Evolutionary conservation across 92 coral and sea anemone genomes (phyloP), one percentile per base, ranked within the genome.

Genomic region (Phenganax subtilis): DNA sequence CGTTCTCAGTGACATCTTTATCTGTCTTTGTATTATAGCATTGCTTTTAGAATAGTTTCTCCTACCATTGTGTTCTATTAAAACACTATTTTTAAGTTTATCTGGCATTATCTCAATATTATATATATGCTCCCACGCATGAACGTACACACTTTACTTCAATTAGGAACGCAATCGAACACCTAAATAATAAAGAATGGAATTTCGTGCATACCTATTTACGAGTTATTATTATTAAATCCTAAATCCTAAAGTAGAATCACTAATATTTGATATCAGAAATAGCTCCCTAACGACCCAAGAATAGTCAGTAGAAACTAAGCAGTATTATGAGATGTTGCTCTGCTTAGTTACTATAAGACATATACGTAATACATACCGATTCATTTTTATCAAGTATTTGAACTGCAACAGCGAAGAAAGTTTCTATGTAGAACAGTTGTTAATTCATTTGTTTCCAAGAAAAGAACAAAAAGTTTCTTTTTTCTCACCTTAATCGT

Each of bases 31-130:
- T 64, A 20, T 8, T 44, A 12, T 25, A 14, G 20, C 25, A 64
- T 64, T 64, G 70, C 20, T 30, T 17, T 64, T 28, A 64, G 30
- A 64, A 17, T n/a, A 64, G 0, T 30, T 64, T 64, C 70, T 64
- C 47, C 12, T 17, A 64, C 31, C 70, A 64, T 64, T 64, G 70
- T 64, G 8, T 64, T 8, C 70, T 37, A 37, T 37, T 37, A 37
- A 37, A 37, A 37, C 47, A 37, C 47, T 64, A 64, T 64, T 64
- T 64, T 20, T 20, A 64, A 28, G 31, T 64, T 64, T 20, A 64
- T 64, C 70, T 64, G 70, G 70, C 70, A 64, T 64, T 20, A 28
- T 12, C 30, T 64, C 70, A 64, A 64, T 64, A 64, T 64, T n/a
- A 30, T 64, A n/a, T 62, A 62, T n/a, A 20, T 44, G 30, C 70